Evolutionary conservation across 1,140 invertebrate genomes (phyloP), one percentile per base, ranked within the genome.

Genomic region (Zaprionus ornatus): DNA sequence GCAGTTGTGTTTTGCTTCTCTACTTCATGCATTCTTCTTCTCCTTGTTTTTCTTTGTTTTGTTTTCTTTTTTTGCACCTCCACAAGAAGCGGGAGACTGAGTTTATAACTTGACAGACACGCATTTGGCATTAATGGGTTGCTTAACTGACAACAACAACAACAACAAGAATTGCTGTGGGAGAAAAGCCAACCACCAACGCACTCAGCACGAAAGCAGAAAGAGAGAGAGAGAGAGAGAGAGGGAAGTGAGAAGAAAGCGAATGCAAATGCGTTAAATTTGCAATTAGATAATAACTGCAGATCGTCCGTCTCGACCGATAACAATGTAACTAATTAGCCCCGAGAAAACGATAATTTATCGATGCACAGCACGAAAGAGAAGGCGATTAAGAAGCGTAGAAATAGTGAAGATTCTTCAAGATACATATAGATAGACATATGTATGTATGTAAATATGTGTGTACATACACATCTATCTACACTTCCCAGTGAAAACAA

Each of bases 71-170:
- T 81, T 77, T 82, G 70, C 84, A 88, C 73, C 83, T 82, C 74
- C 61, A 74, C 59, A 74, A 61, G 17, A 56, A 55, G 52, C 56
- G 64, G 62, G 67, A 29, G 71, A 52, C 72, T 68, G 56, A 71
- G 73, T 74, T 80, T 74, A 84, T 83, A 86, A 82, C 81, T 91
- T 91, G 91, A 91, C 77, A 91, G 91, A 83, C 91, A 86, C 79
- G 86, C 86, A 86, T 82, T 91, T 88, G 87, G 86, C 91, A 88
- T 91, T 88, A 91, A 91, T 90, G 81, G 86, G 67, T 80, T 87
- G 77, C 40, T 71, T 66, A 74, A 74, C 77, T 69, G 71, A 73
- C 77, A 88, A 76, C 67, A 85, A 78, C 84, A 69, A 64, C 85
- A 79, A 64, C 25, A 67, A 35, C 69, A 35, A n/a, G 25, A 32